These are phyloP conservation scores for Halocaridina rubra DNA, from an alignment of 2,888 invertebrate genomes.

Conservation along the genomic window DNA sequence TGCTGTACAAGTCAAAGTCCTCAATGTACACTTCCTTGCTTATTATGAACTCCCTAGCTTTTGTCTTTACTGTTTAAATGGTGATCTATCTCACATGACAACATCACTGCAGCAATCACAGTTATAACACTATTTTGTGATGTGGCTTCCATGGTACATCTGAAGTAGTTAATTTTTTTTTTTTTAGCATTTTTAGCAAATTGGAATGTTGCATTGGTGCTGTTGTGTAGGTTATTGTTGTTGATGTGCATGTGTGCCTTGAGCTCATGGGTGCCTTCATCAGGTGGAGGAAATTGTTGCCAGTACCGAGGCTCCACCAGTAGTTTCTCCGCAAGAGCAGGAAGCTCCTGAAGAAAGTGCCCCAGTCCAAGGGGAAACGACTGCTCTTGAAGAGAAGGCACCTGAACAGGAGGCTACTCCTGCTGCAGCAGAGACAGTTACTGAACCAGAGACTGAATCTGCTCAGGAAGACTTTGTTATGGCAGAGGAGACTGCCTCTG, in stretches of 20 bases:
- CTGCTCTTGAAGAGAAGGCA: not conserved
- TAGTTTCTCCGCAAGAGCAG: conserved; percentile 34
- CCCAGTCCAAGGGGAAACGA: conserved; percentile 13
- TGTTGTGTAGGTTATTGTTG: conserved; percentile 46
- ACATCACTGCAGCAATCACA: conserved; percentile 40
- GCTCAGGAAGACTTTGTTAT: not conserved
- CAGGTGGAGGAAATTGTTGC: conserved; percentile 49
- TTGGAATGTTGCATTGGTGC: conserved; percentile 35
- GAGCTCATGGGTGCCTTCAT: conserved; percentile 55
- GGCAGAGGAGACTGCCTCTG: not conserved
- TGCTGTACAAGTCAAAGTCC: conserved; percentile 15
- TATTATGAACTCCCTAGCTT: conserved; percentile 31
- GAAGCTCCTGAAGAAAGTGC: not conserved
- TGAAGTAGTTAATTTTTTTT: too few species aligned
- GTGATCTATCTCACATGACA: conserved; percentile 38
- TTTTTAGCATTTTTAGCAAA: too few species aligned
- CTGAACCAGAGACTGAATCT: conserved; percentile 12
- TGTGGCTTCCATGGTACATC: too few species aligned
- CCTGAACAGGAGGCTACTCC: conserved; percentile 32
- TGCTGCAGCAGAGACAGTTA: not conserved
- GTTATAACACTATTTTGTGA: too few species aligned
- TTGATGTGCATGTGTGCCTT: conserved; percentile 49
- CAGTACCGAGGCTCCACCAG: conserved; percentile 39
- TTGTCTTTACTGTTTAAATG: conserved; percentile 10
- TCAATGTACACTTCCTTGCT: conserved; percentile 27